Percentiles rank a stretch among this genome's conserved stretches.
Conservation (phyloP, 2,797 vertebrate species). For the Lagorchestes hirsutus region DNA sequence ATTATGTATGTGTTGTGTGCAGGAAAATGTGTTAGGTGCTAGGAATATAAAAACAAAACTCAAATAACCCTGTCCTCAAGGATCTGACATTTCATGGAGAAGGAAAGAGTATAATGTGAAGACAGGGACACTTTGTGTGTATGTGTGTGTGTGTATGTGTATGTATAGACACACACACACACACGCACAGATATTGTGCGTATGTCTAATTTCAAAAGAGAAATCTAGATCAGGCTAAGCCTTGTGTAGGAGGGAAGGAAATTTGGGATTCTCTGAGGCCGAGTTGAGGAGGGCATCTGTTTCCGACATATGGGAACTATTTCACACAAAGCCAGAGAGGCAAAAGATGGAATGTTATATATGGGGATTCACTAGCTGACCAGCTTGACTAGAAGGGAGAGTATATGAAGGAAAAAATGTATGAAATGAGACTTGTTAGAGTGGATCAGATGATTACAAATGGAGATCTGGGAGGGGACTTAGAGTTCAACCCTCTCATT, state of each 20-base stretch:
- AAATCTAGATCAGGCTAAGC: neutral
- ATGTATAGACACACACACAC: neutral
- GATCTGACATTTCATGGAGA: neutral
- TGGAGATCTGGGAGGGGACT: neutral
- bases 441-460: neutral
- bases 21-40: neutral
- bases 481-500: neutral
- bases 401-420: neutral
- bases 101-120: neutral
- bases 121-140: neutral
- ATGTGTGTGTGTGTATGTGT: neutral
- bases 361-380: neutral
- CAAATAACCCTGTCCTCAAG: neutral
- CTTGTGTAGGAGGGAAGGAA: neutral
- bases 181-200: neutral
- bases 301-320: neutral
- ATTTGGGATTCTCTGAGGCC: neutral
- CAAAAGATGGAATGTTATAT: neutral
- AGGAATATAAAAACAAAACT: neutral
- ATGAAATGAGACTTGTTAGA: neutral
- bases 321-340: neutral
- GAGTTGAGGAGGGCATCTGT: neutral
- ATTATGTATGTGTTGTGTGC: neutral
- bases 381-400: neutral
- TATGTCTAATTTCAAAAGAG: neutral